Conservation (phyloP, 2,797 vertebrate species). For the Trichosurus vulpecula region DNA sequence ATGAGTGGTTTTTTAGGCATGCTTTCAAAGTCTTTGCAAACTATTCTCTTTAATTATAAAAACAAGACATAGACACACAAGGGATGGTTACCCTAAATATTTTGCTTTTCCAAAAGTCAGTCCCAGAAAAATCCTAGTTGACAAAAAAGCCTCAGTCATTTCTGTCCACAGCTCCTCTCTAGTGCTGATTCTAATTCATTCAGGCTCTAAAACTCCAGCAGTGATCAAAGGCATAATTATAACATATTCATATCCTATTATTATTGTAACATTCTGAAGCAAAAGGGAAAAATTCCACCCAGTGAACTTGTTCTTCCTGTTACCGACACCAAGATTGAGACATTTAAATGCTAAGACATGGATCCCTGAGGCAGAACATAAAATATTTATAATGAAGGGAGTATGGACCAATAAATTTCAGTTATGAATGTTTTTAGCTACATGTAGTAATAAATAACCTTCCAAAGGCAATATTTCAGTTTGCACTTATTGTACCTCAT, state of each 20-base stretch:
- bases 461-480: conserved; percentile 84
- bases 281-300: conserved; percentile 74
- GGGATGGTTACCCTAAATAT: conserved; percentile 26
- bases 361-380: conserved; percentile 84
- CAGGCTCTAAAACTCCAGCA: conserved; percentile 63
- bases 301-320: conserved; percentile 79
- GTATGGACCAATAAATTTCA: conserved; percentile 83
- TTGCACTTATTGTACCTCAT: conserved; percentile 82
- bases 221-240: conserved; percentile 79
- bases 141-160: conserved; percentile 35
- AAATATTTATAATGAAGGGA: conserved; percentile 87
- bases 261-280: conserved; percentile 71
- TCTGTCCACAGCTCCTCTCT: conserved; percentile 52
- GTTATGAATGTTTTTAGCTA: conserved; percentile 85
- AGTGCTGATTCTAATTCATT: conserved; percentile 69
- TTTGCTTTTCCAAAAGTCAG: conserved; percentile 42
- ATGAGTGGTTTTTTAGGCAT: neutral
- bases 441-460: conserved; percentile 85
- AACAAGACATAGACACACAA: neutral
- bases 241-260: conserved; percentile 78
- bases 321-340: conserved; percentile 80
- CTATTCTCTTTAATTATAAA: neutral
- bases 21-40: neutral
- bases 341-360: conserved; percentile 82
- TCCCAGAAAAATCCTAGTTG: conserved; percentile 53